Evolutionary conservation across 30 jellyfish, hydroid and myxozoan species (phyloP).

Genomic region (Haliclystus octoradiatus): DNA sequence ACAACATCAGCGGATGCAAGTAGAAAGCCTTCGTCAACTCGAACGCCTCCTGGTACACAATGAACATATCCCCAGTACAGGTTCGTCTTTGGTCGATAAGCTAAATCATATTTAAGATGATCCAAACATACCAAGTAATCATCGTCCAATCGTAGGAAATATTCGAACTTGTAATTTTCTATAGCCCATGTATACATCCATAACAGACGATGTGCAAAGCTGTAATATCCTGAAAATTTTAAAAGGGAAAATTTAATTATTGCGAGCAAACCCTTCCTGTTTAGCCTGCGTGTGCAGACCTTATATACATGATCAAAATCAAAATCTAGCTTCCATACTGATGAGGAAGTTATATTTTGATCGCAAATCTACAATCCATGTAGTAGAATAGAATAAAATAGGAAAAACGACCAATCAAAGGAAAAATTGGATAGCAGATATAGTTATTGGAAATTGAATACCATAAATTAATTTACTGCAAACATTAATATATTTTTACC

Average conservation of each 20-base stretch:
- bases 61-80: constrained; percentile 91
- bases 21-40: constrained; percentile 97
- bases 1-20: no score
- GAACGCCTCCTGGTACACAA: constrained; percentile 45
- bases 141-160: constrained; percentile 82
- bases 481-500: no score
- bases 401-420: no score
- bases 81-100: constrained; percentile 51
- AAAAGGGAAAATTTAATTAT: no score
- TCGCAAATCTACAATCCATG: background rate
- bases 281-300: background rate
- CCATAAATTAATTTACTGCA: background rate
- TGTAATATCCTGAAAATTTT: constrained; percentile 52
- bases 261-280: background rate
- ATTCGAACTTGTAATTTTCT: constrained; percentile 39
- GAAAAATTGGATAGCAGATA: no score
- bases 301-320: background rate
- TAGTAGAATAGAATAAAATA: no score
- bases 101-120: constrained; percentile 61
- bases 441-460: background rate
- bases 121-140: constrained; percentile 81
- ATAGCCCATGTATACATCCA: constrained; percentile 83
- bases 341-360: no score
- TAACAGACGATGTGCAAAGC: constrained; percentile 67
- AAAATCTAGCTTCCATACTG: background rate